phyloP scores from a whole-genome alignment of 2,888 invertebrate genomes.

The Lucinisca nassula region DNA sequence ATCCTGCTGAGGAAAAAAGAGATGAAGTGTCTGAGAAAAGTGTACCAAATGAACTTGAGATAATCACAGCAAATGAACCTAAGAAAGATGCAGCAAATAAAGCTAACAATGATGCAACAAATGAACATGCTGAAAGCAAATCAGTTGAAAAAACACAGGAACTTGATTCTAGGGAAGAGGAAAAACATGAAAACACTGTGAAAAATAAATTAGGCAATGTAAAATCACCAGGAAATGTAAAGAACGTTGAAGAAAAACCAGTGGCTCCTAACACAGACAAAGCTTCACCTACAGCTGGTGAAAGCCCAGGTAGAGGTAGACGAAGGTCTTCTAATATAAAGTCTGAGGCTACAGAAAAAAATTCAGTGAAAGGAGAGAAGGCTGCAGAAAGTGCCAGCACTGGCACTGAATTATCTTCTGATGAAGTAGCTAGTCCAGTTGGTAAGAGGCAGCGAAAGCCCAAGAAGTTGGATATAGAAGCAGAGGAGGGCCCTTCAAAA shows the following conservation, averaged over 20 bases:
- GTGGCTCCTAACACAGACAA: too few relatives aligned
- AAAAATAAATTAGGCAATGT: too few relatives aligned
- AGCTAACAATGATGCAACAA: not conserved
- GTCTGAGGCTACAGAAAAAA: not conserved
- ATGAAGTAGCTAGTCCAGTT: constrained; percentile 32
- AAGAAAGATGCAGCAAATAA: not conserved
- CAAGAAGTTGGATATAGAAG: constrained; percentile 69
- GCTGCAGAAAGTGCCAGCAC: not conserved
- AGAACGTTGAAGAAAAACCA: too few relatives aligned
- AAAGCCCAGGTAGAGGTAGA: not conserved
- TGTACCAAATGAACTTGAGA: not conserved
- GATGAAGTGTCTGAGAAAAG: not conserved
- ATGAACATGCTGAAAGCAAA: constrained; percentile 12
- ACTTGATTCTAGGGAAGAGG: not conserved
- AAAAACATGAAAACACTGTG: too few relatives aligned
- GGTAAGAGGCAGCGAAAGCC: constrained; percentile 70
- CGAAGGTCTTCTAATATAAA: not conserved
- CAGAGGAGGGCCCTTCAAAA: constrained; percentile 41
- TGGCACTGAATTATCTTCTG: not conserved
- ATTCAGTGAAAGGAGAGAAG: not conserved
- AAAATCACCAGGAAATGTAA: too few relatives aligned
- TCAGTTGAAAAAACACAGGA: not conserved
- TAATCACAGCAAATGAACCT: not conserved
- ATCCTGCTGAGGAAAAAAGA: not conserved
- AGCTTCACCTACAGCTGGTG: not conserved